Percentiles rank a stretch among this genome's conserved stretches.
These are phyloP conservation scores for Apteryx owenii DNA, from an alignment of 2,113 vertebrate genomes.

Conservation along the genomic window DNA sequence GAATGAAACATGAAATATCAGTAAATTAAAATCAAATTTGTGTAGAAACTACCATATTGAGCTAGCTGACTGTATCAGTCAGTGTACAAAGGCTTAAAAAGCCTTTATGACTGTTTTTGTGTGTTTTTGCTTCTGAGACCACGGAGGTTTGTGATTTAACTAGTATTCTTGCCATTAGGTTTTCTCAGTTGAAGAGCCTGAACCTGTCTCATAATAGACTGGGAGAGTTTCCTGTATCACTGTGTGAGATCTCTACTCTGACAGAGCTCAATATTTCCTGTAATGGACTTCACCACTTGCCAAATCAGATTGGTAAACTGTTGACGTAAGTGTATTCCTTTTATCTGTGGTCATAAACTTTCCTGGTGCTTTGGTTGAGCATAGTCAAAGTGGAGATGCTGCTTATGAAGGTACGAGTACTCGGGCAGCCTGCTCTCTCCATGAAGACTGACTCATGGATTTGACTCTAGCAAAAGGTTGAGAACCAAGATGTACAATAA, in stretches of 20 bases:
- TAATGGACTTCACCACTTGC: conserved; percentile 86
- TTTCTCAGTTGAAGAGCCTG: conserved; percentile 93
- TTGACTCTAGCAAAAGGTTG: neutral
- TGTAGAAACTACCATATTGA: neutral
- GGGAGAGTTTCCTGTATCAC: conserved; percentile 87
- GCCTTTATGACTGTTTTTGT: neutral
- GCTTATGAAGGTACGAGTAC: neutral
- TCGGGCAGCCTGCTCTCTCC: neutral
- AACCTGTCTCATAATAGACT: conserved; percentile 95
- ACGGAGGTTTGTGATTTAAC: neutral
- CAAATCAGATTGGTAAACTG: conserved; percentile 85
- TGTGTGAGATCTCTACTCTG: conserved; percentile 90
- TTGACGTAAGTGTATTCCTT: conserved; percentile 82
- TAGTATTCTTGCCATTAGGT: conserved; percentile 79
- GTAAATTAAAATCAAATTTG: neutral
- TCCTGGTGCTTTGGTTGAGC: neutral
- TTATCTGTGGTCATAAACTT: neutral
- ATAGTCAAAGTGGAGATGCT: neutral
- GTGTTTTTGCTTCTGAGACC: neutral
- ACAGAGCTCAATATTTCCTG: conserved; percentile 93
- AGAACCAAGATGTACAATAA: neutral
- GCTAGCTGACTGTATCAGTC: neutral
- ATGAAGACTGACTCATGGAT: neutral
- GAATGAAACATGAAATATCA: neutral
- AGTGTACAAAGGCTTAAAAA: neutral